Percentiles rank a stretch among this genome's conserved stretches.
phyloP scores from a whole-genome alignment of 2,888 invertebrate genomes.

The Anagyrus pseudococci region DNA sequence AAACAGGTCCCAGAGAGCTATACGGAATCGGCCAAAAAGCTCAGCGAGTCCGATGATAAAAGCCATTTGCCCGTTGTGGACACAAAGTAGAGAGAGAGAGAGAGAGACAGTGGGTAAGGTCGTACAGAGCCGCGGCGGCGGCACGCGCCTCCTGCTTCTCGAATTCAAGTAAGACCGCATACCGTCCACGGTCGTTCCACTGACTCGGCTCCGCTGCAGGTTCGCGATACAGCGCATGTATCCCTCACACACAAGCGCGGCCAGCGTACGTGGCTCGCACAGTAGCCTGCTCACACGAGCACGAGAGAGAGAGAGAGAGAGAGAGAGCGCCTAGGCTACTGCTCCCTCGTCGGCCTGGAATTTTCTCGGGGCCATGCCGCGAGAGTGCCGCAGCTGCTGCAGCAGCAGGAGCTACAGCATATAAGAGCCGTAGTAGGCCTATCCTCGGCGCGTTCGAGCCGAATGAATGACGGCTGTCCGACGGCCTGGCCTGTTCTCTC shows the following conservation, averaged over 20 bases:
- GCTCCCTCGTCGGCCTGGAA: constrained; percentile 24
- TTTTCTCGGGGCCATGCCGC: constrained; percentile 31
- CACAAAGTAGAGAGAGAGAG: no score
- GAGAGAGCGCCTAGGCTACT: no score
- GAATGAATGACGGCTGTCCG: neutral
- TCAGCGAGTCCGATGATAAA: no score
- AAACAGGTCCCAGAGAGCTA: no score
- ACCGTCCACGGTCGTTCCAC: constrained; percentile 35
- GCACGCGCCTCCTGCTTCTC: constrained; percentile 14
- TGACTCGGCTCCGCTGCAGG: constrained; percentile 24
- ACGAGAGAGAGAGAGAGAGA: no score
- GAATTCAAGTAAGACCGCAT: constrained; percentile 30
- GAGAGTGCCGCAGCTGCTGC: neutral
- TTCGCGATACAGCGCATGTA: constrained; percentile 17
- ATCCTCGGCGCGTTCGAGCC: neutral
- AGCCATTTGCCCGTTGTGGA: no score
- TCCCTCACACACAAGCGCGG: neutral
- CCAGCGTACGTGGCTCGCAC: no score
- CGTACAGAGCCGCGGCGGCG: no score
- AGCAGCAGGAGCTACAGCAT: neutral
- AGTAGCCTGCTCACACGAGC: no score
- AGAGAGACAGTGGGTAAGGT: no score
- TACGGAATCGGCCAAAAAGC: no score
- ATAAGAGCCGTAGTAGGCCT: no score
- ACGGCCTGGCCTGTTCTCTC: neutral